A percentile compares a stretch with the other conserved stretches of the same genome.
Conservation (phyloP, 2,888 invertebrate genomes). For the Hypomecis punctinalis region DNA sequence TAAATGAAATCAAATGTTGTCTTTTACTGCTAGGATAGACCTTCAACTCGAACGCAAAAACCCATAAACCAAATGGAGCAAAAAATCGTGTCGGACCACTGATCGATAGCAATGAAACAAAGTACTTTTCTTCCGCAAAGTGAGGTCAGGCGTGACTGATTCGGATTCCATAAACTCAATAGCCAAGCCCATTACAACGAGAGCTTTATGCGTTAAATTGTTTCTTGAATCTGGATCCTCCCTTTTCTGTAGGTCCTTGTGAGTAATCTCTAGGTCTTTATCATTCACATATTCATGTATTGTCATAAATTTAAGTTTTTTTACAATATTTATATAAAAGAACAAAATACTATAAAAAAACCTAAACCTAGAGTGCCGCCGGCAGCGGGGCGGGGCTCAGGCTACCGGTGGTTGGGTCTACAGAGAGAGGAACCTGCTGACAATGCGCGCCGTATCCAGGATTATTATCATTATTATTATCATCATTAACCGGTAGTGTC, state of each 20-base stretch:
- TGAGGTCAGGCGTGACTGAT: slow-evolving; percentile 78
- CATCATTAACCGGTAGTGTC: too few relatives aligned
- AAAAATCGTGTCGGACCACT: slow-evolving; percentile 60
- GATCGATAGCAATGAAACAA: slow-evolving; percentile 68
- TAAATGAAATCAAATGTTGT: neutral
- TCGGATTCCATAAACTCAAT: slow-evolving; percentile 68
- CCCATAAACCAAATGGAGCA: slow-evolving; percentile 56
- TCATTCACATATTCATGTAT: neutral
- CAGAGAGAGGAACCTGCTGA: too few relatives aligned
- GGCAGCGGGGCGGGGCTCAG: too few relatives aligned
- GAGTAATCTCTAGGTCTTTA: neutral
- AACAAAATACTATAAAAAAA: too few relatives aligned
- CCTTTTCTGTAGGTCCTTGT: neutral
- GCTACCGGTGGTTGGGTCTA: too few relatives aligned
- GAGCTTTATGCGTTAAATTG: slow-evolving; percentile 37
- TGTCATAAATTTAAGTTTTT: too few relatives aligned
- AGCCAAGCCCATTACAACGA: slow-evolving; percentile 52
- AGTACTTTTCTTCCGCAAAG: slow-evolving; percentile 78
- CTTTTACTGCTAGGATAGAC: slow-evolving; percentile 6
- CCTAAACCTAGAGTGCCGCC: too few relatives aligned
- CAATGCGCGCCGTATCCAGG: too few relatives aligned
- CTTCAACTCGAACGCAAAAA: slow-evolving; percentile 48
- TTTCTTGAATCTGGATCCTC: neutral
- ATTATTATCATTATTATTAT: too few relatives aligned
- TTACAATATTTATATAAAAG: too few relatives aligned